Evolutionary conservation across 2,888 invertebrate genomes (phyloP), one percentile per base, ranked within the genome.

Genomic region (Parnassius mnemosyne): DNA sequence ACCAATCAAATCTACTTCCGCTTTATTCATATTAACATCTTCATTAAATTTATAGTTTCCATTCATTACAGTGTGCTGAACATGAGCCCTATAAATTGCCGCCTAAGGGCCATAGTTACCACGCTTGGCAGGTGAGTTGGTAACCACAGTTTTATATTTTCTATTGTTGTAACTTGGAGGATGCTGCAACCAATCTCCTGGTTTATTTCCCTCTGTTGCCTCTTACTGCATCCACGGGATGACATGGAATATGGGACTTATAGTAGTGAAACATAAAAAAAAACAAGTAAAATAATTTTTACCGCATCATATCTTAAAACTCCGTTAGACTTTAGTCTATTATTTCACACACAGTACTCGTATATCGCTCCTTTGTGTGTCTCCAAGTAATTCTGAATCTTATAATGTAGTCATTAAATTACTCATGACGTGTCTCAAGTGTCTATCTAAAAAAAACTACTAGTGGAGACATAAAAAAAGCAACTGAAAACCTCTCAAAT

Each of bases 1-100:
- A 71, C 71, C 72, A 76, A 71, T 76, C 71, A 78, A 79, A 75
- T 68, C 25, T 56, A 16, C 46, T 49, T 20, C 56, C n/a, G 7
- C 34, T 34, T 34, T 7, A 7, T 34, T 34, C 34, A 34, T 34
- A 34, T 34, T 34, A 7, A 34, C 34, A 34, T 34, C 25, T 25
- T 25, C 7, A 7, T 25, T 25, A 34, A 1, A 34, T 34, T 34
- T 34, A 25, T 34, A 34, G 34, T 34, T 34, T 34, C 7, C 34
- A 34, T 34, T 34, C 5, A 34, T 34, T 34, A 34, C 34, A 5
- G 5, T 3, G 0, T 34, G 34, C 34, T 34, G 34, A 34, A 34
- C 34, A 34, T 7, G 34, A 7, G 34, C 25, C 25, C 25, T 2
- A 25, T 25, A 25, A 25, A 25, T 25, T 25, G 25, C 25, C 25